phyloP scores from a whole-genome alignment of 2,113 vertebrate species.

The Nicator chloris region DNA sequence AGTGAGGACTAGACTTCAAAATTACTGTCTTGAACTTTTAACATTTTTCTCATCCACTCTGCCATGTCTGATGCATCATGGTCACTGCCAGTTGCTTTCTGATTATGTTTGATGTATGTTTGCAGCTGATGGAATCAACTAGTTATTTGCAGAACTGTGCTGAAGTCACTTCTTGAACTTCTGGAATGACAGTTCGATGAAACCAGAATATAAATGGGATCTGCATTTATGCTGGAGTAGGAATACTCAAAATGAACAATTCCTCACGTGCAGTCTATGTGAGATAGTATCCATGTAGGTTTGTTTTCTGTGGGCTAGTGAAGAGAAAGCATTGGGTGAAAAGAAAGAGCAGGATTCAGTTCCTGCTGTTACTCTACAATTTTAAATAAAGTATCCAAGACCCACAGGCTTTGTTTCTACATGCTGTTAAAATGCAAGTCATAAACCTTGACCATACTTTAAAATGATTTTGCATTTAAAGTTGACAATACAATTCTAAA shows the following conservation, averaged over 20 bases:
- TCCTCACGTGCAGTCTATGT: not conserved
- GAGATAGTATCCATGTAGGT: not conserved
- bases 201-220: not conserved
- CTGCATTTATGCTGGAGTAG: not conserved
- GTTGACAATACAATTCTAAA: not conserved
- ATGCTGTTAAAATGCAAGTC: not conserved
- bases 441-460: not conserved
- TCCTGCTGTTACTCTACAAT: not conserved
- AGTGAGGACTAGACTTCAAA: not conserved
- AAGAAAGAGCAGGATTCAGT: not conserved
- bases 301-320: not conserved
- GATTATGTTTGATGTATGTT: not conserved
- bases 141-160: not conserved
- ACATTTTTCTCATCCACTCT: not conserved
- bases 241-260: not conserved
- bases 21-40: not conserved
- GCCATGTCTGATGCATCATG: not conserved
- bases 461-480: not conserved
- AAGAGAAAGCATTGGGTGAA: not conserved
- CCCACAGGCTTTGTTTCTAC: not conserved
- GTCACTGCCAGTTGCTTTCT: not conserved
- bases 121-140: not conserved
- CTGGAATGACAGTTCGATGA: not conserved
- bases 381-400: not conserved
- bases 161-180: not conserved